Base-by-base conservation (phyloP, 1,140 invertebrate genomes). In the Lycorma delicatula region DNA sequence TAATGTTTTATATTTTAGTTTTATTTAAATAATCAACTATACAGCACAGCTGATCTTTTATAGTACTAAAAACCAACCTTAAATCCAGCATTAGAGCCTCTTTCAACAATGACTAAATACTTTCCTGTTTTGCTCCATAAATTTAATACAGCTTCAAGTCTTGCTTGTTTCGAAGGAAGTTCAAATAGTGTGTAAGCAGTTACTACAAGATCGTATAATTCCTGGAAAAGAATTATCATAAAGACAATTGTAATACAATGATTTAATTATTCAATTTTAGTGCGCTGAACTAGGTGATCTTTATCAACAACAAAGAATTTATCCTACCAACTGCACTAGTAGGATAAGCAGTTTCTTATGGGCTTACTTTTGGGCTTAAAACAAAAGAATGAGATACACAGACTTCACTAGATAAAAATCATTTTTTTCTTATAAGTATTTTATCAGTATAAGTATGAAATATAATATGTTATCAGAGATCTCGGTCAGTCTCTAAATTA, bases 41-140 rank as follows among this genome's bases (percentile, higher is more conserved):
- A n/a, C n/a, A n/a, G n/a, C n/a, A n/a, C n/a, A n/a, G n/a, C n/a
- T n/a, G n/a, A n/a, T n/a, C n/a, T n/a, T n/a, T n/a, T n/a, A n/a
- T n/a, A n/a, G n/a, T n/a, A n/a, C n/a, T n/a, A n/a, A n/a, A n/a
- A n/a, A n/a, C n/a, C n/a, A 68, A 87, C 76, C 68, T 79, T 75
- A 65, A 87, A 94, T 6, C 91, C 92, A 38, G 83, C 80, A 64
- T 81, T 84, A 0, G 83, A 86, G 5, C 93, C 93, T 64, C 85
- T 77, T 74, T 97, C 93, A 12, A 93, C 79, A 34, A 97, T 74
- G 29, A 97, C 78, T 62, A 96, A 73, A 70, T 88, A 91, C 13
- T 84, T 79, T 58, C 82, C 75, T 11, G 91, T 92, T 75, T 91
- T 94, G 36, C 81, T 81, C 92, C 93, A 96, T 13, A 95, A 73